Percentiles rank a stretch among this genome's conserved stretches.
Evolutionary conservation across 2,797 vertebrate genomes (phyloP).

Genomic region (Ctenopoma multispine): DNA sequence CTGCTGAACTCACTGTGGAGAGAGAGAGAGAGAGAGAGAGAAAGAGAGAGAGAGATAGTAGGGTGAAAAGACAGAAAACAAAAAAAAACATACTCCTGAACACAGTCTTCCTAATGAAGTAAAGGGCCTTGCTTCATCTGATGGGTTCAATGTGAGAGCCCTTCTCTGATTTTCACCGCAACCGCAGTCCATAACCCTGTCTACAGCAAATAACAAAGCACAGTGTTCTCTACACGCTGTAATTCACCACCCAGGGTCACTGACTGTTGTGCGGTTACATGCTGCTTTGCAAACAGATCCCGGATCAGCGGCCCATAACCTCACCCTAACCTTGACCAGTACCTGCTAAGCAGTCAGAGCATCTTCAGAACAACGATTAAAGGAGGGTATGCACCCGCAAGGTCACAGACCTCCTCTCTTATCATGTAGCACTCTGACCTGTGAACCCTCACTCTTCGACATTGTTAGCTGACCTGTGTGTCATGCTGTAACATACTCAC

Average conservation of each 20-base stretch:
- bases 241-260: slow-evolving; percentile 80
- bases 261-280: slow-evolving; percentile 77
- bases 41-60: slow-evolving; percentile 31
- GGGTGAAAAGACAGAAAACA: slow-evolving; percentile 23
- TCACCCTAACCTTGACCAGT: slow-evolving; percentile 81
- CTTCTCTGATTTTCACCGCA: slow-evolving; percentile 67
- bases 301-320: slow-evolving; percentile 73
- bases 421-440: slow-evolving; percentile 82
- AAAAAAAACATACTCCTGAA: slow-evolving; percentile 46
- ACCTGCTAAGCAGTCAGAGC: slow-evolving; percentile 77
- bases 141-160: slow-evolving; percentile 73
- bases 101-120: slow-evolving; percentile 75
- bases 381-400: slow-evolving; percentile 65
- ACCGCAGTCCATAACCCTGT: slow-evolving; percentile 57
- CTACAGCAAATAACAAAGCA: slow-evolving; percentile 73
- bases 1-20: slow-evolving; percentile 66
- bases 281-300: slow-evolving; percentile 80
- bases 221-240: slow-evolving; percentile 73
- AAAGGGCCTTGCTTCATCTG: slow-evolving; percentile 68
- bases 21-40: slow-evolving; percentile 37
- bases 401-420: slow-evolving; percentile 79
- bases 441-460: slow-evolving; percentile 71
- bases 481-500: slow-evolving; percentile 63
- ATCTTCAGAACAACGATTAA: slow-evolving; percentile 79
- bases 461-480: slow-evolving; percentile 77